Percentiles rank a stretch among this genome's conserved stretches.
Conservation (phyloP, 2,888 invertebrate species). For the Drosophila formosana region DNA sequence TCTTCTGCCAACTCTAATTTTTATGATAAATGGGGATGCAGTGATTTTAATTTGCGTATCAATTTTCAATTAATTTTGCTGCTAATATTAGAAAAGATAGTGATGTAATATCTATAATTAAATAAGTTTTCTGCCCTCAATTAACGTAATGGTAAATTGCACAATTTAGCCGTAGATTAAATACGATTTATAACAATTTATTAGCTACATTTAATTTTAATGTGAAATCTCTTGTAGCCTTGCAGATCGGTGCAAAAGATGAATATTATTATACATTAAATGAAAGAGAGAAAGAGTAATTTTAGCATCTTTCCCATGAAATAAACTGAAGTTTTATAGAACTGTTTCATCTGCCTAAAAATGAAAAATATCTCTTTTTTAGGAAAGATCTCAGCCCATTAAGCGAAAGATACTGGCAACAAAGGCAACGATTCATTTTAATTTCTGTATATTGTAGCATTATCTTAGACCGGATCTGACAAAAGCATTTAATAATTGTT, state of each 20-base stretch:
- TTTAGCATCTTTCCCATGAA: background rate
- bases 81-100: background rate
- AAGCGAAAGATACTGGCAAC: slow-evolving; percentile 6
- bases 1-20: background rate
- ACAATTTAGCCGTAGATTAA: background rate
- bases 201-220: too few species aligned
- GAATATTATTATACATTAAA: background rate
- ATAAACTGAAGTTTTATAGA: background rate
- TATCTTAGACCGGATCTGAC: slow-evolving; percentile 36
- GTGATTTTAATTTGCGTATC: background rate
- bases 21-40: background rate
- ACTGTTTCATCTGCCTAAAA: background rate
- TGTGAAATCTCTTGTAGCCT: too few species aligned
- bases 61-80: background rate
- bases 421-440: slow-evolving; percentile 30
- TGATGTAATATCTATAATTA: background rate
- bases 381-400: slow-evolving; percentile 3
- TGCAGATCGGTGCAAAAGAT: background rate
- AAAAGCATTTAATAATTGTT: slow-evolving; percentile 44
- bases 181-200: background rate
- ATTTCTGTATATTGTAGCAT: slow-evolving; percentile 15
- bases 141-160: too few species aligned
- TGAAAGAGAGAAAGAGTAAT: background rate
- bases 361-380: background rate
- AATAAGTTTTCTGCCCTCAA: too few species aligned